These are phyloP conservation scores for Ommatoiulus sabulosus DNA, from an alignment of 2,888 invertebrate species.

Conservation along the genomic window DNA sequence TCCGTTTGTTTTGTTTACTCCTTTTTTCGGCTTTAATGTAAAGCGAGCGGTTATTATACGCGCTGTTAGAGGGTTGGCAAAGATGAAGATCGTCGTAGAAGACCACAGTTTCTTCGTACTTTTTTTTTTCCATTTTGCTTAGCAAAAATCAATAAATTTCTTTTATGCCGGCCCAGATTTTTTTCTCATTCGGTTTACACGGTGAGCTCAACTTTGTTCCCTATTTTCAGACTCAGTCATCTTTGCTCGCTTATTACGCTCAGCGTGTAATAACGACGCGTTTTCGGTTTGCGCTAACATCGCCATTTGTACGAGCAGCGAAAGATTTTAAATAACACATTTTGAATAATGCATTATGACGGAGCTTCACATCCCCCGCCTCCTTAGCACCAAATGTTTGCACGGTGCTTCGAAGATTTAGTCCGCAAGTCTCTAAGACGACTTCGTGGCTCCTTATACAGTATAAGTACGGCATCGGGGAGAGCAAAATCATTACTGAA, in stretches of 20 bases:
- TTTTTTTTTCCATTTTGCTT: not conserved
- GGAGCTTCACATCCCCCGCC: no score
- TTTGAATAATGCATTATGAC: not conserved
- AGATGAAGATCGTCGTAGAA: constrained; percentile 6
- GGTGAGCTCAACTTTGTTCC: not conserved
- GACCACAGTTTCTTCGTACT: not conserved
- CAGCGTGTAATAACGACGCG: not conserved
- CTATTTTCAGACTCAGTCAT: not conserved
- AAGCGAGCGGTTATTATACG: constrained; percentile 29
- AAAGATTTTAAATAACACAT: constrained; percentile 3
- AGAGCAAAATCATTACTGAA: no score
- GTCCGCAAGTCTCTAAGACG: no score
- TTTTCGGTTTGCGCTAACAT: not conserved
- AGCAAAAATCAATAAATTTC: constrained; percentile 32
- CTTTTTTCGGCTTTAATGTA: constrained; percentile 9
- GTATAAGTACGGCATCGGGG: no score
- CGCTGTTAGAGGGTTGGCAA: constrained; percentile 18
- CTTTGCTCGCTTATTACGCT: not conserved
- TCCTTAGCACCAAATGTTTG: no score
- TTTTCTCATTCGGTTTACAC: not conserved
- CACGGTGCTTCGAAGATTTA: no score
- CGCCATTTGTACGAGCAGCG: not conserved
- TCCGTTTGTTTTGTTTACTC: constrained; percentile 43
- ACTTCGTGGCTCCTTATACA: no score
- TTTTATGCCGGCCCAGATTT: not conserved